These are phyloP conservation scores for Acanthaster planci DNA, from an alignment of 35 echinoderm and acorn worm species.

Conservation along the genomic window DNA sequence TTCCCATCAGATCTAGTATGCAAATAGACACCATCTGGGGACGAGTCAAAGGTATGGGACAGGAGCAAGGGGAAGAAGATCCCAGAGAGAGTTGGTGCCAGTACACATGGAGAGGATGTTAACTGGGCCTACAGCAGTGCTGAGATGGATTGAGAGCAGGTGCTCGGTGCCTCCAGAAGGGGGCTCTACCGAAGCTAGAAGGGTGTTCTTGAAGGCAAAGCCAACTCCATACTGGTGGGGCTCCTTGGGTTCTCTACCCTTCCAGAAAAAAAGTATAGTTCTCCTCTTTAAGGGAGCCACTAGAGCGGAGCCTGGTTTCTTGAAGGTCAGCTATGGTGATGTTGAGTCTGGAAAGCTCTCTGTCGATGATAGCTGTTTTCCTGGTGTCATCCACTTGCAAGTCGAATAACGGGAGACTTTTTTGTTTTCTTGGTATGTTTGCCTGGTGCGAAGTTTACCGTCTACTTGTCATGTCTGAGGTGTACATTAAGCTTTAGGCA, in stretches of 20 bases:
- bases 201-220: no score
- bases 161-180: no score
- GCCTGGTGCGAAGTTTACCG: conserved; percentile 52
- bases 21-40: conserved; percentile 18
- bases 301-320: conserved; percentile 34
- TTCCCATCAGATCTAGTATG: conserved; percentile 41
- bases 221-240: conserved; percentile 49
- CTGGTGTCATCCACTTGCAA: no score
- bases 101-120: conserved; percentile 43
- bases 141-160: not conserved
- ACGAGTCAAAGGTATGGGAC: conserved; percentile 7
- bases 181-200: no score
- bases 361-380: no score
- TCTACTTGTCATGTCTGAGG: conserved; percentile 35
- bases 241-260: conserved; percentile 34
- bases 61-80: conserved; percentile 55
- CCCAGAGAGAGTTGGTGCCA: conserved; percentile 39
- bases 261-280: conserved; percentile 61
- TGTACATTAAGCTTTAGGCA: no score
- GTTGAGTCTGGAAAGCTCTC: conserved; percentile 40
- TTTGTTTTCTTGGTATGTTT: no score
- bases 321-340: conserved; percentile 61
- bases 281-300: conserved; percentile 7
- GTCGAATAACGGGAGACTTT: no score
- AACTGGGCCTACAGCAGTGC: not conserved